Evolutionary conservation across 1,140 invertebrate species (phyloP), one percentile per base, ranked within the genome.

Genomic region (Drosophila paulistorum): DNA sequence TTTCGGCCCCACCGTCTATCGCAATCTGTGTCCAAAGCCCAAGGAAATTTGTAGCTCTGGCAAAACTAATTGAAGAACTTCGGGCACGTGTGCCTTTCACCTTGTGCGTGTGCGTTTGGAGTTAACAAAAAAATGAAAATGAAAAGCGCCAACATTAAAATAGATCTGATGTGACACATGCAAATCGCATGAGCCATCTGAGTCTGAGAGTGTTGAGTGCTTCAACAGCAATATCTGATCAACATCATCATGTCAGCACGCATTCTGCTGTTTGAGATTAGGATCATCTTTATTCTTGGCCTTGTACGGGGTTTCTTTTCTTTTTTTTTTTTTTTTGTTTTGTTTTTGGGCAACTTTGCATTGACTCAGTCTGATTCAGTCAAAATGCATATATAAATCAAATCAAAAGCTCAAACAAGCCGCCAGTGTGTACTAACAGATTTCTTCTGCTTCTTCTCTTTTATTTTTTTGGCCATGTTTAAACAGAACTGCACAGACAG

Each of bases 11-110:
- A 6, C 14, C 39, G 23, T 30, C 30, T 30, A 5, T 30, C 30
- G 5, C 30, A 6, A 59, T 68, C 63, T 17, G 67, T 55, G 64
- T 68, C 72, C 82, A 39, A 81, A 82, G 82, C 79, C 79, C 71
- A 45, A 64, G 68, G 61, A 58, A 87, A 87, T 82, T 87, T 87
- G 83, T 87, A 82, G 83, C 65, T 35, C 65, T 57, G 60, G 42
- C 60, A 60, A 26, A 87, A 79, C 83, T 86, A 86, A 86, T 86
- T 86, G 82, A 86, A 86, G 87, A 86, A 86, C 33, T 39, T 73
- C 26, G 37, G 26, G 20, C 41, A 20, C 45, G 26, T 58, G 51
- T 54, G 45, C 17, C 68, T 30, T 26, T 11, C 39, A 17, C 35
- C 17, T 30, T 66, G 57, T 20, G 37, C 33, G 35, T 68, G 20